A percentile compares a stretch with the other conserved stretches of the same genome.
Conservation (phyloP, 2,113 vertebrate genomes). For the Sarotherodon lohbergeri region DNA sequence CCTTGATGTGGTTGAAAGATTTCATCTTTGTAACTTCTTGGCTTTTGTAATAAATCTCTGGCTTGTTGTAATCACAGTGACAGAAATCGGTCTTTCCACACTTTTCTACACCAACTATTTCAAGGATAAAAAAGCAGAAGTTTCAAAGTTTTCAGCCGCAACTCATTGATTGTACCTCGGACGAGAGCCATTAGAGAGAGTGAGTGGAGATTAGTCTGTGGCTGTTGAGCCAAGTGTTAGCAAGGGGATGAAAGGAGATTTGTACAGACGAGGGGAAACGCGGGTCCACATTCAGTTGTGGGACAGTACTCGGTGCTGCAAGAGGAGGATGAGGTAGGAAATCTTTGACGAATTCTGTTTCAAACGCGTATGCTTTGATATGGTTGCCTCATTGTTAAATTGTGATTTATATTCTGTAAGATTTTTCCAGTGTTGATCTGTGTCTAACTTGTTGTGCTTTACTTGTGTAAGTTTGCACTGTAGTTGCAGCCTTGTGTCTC, state of each 20-base stretch:
- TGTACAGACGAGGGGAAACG: conserved; percentile 17
- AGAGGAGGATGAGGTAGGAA: conserved; percentile 46
- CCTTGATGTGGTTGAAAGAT: neutral
- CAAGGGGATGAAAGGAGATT: conserved; percentile 58
- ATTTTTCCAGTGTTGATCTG: fast-evolving
- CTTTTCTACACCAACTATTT: conserved; percentile 6
- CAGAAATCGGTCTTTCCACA: conserved; percentile 30
- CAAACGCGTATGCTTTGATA: neutral
- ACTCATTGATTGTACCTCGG: neutral
- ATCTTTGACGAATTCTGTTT: neutral
- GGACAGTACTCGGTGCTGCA: neutral
- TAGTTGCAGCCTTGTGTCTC: neutral
- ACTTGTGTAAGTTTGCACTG: neutral
- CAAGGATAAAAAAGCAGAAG: conserved; percentile 46
- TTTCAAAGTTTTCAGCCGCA: neutral
- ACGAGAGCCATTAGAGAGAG: neutral
- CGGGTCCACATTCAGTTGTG: conserved; percentile 30
- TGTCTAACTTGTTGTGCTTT: neutral
- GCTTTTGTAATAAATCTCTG: neutral
- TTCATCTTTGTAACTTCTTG: neutral
- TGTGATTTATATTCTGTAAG: neutral
- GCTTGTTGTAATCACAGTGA: conserved; percentile 25
- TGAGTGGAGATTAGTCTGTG: conserved; percentile 39
- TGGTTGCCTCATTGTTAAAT: neutral
- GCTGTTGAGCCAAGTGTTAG: conserved; percentile 11